Evolutionary conservation across 92 coral and sea anemone genomes (phyloP).

Genomic region (Epizoanthus scotinus): DNA sequence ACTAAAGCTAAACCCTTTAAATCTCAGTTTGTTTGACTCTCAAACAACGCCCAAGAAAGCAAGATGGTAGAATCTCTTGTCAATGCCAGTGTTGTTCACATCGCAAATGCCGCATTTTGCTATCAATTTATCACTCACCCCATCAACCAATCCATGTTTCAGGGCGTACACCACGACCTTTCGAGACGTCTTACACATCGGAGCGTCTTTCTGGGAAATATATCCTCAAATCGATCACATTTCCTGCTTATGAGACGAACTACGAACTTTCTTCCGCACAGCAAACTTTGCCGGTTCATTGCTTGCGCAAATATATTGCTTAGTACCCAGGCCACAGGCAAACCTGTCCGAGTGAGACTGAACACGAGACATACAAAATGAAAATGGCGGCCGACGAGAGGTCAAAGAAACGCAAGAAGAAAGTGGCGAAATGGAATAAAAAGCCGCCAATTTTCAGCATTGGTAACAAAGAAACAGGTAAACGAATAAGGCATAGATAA

Average conservation of each 20-base stretch:
- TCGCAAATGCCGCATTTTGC: not conserved
- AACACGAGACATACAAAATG: conserved; percentile 13
- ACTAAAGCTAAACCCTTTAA: conserved; percentile 18
- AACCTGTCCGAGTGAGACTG: conserved; percentile 21
- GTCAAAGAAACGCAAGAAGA: conserved; percentile 6
- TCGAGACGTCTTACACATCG: conserved; percentile 68
- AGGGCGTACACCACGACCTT: conserved; percentile 58
- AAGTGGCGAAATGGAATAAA: conserved; percentile 55
- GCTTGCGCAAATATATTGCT: conserved; percentile 21
- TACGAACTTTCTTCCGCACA: conserved; percentile 27
- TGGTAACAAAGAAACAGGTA: conserved; percentile 74
- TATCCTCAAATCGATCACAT: conserved; percentile 28
- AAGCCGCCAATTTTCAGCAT: conserved; percentile 38
- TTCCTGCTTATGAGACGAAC: conserved; percentile 10
- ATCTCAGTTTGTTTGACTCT: conserved; percentile 4
- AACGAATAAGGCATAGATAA: not conserved
- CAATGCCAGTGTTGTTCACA: not conserved
- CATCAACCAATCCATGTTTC: conserved; percentile 97
- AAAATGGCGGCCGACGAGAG: conserved; percentile 68
- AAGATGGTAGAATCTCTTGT: conserved; percentile 21
- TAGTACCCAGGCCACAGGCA: no score
- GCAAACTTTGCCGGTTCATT: conserved; percentile 43
- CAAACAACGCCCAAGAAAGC: conserved; percentile 69
- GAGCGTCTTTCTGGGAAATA: conserved; percentile 38
- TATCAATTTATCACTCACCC: conserved; percentile 62